A percentile compares a stretch with the other conserved stretches of the same genome.
Conservation (phyloP, 2,797 vertebrate genomes). For the Scolopax rusticola region DNA sequence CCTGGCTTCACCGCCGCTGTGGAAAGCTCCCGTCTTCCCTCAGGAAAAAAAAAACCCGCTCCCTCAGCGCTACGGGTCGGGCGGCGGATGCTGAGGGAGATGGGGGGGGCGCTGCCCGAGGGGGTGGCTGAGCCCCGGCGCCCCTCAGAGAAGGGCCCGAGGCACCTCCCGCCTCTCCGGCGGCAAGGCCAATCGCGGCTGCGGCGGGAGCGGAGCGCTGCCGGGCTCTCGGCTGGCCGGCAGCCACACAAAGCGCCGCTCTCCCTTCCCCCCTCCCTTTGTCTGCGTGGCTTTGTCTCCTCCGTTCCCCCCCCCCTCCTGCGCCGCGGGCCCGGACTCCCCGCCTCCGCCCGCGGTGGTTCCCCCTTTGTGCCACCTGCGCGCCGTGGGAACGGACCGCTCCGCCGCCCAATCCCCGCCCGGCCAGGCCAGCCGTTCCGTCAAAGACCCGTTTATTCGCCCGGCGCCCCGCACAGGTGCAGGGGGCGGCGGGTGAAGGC, state of each 20-base stretch:
- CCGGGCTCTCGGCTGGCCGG: background rate
- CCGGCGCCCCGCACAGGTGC: background rate
- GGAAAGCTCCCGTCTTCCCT: background rate
- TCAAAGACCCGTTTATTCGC: background rate
- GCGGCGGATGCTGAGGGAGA: no score
- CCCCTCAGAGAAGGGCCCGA: background rate
- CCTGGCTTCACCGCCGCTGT: fast-evolving
- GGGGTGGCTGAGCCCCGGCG: background rate
- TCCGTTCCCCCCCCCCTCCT: background rate
- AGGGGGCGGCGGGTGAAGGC: background rate
- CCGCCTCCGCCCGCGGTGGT: background rate
- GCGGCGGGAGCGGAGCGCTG: background rate
- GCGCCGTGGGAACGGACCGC: slow-evolving; percentile 32
- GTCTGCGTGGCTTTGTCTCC: slow-evolving; percentile 62
- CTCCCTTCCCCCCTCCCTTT: slow-evolving; percentile 25
- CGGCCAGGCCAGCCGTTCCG: background rate
- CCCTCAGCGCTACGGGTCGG: background rate
- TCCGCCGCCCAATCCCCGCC: background rate
- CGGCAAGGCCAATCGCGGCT: background rate
- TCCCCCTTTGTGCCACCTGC: slow-evolving; percentile 9
- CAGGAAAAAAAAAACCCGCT: fast-evolving
- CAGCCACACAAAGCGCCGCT: slow-evolving; percentile 40
- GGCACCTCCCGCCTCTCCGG: background rate
- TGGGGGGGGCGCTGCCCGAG: no score
- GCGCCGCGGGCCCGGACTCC: slow-evolving; percentile 43